Evolutionary conservation across 2,888 invertebrate genomes (phyloP), one percentile per base, ranked within the genome.

Genomic region (Cordylochernes scorpioides): DNA sequence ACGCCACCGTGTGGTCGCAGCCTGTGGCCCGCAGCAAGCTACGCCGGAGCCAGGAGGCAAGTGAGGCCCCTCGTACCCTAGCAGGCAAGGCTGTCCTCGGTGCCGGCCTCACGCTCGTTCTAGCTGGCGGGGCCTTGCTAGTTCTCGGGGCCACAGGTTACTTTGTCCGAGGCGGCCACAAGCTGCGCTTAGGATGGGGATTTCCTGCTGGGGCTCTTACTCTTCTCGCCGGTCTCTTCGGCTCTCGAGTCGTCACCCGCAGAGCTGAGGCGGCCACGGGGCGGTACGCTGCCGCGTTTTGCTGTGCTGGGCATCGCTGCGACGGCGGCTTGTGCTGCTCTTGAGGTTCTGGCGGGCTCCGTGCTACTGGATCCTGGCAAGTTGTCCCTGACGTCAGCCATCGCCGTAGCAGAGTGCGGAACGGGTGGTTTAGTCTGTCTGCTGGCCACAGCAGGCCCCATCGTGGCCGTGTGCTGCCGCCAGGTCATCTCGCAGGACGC

Each of bases 1-100:
- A 29, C 7, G 12, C 29, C 14, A 25, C 26, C 10, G 29, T 29
- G 12, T 29, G 29, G 29, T 29, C 29, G 3, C 29, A 29, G 17
- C 29, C 29, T 7, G 26, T 26, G 24, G 10, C 27, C 15, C 16
- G 14, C 15, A 10, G 29, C 4, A 29, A 26, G 14, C 24, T 26
- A 3, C 5, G 13, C 6, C 12, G 29, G 2, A 13, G 25, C 9
- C 29, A 29, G 15, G 16, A 24, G 3, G 10, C 13, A 7, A 10
- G 16, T 3, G 27, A 29, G 26, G 12, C 29, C 9, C 29, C 29
- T 8, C 9, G n/a, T 9, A 27, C 28, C 13, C 15, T 27, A 10
- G 29, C 29, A 3, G 29, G 29, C 9, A 29, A 29, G 12, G 17
- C 25, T 12, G 29, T 29, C 10, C 26, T 29, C 10, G 29, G 29